Evolutionary conservation across 2,797 vertebrate genomes (phyloP), one percentile per base, ranked within the genome.

Genomic region (Microctenopoma lineatum): DNA sequence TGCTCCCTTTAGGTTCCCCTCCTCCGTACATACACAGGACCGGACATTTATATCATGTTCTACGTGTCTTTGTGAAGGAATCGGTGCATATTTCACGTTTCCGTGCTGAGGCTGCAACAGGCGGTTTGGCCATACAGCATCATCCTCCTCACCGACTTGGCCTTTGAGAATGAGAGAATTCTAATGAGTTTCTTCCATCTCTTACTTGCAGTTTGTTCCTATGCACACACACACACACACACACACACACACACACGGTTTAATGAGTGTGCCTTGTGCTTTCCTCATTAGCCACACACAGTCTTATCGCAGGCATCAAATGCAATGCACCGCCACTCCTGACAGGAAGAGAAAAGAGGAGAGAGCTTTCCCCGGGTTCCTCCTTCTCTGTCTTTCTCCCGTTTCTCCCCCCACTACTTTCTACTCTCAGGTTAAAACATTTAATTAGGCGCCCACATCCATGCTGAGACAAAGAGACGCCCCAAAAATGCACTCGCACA

Each of bases 291-390:
- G 87, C 84, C 87, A 79, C 85, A 79, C 85, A 46, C 76, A 84
- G 84, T 87, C 90, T 92, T 91, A 91, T 91, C 79, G 79, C 84
- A 79, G 87, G 92, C 89, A 92, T 93, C 91, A 93, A 93, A 93
- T 55, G 78, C 83, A 52, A 81, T 61, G 80, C 77, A 70, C 84
- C 66, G 48, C 80, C 77, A 76, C 79, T 85, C 79, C 74, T 86
- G 89, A 90, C 87, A 91, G 81, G 80, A 82, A 59, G 77, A 79
- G 62, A 80, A 74, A 69, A 47, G 53, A 83, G 66, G 73, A 65
- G 66, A 61, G 56, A 63, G 51, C 63, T 70, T 55, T 73, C 56
- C 54, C 34, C 63, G 63, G 66, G 42, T n/a, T 21, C 45, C 67
- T 58, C 42, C 45, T 42, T 59, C 46, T 45, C 18, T 47, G 66